Percentiles rank a stretch among this genome's conserved stretches.
phyloP scores from a whole-genome alignment of 2,797 vertebrate species.

The Microcaecilia unicolor region DNA sequence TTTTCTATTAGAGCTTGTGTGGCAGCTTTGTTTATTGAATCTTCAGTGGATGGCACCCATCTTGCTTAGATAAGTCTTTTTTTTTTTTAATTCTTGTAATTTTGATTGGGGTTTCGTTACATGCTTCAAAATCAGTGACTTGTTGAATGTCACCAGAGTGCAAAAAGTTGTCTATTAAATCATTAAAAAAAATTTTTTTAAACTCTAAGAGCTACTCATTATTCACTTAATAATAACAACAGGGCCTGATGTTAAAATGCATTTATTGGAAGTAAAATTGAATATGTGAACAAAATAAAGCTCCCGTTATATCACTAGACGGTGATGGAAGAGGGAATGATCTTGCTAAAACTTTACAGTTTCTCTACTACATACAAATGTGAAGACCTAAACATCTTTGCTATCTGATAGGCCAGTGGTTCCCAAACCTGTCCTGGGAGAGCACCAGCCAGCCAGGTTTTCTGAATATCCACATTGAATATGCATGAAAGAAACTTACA shows the following conservation, averaged over 20 bases:
- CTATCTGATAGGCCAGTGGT: no score
- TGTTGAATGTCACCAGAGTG: slow-evolving; percentile 23
- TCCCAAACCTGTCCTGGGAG: no score
- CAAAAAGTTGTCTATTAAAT: slow-evolving; percentile 40
- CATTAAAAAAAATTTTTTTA: no score
- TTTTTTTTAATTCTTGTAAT: no score
- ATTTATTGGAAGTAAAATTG: slow-evolving; percentile 30
- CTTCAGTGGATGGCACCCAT: slow-evolving; percentile 33
- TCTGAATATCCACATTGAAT: no score
- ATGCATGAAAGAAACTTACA: no score
- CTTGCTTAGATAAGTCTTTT: slow-evolving; percentile 24
- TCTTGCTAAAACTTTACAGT: not conserved
- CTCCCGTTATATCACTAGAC: not conserved
- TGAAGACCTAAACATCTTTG: no score
- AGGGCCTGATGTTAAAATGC: slow-evolving; percentile 16
- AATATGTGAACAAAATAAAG: slow-evolving; percentile 1
- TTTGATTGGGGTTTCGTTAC: slow-evolving; percentile 31
- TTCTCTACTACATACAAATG: no score
- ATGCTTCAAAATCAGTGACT: slow-evolving; percentile 27
- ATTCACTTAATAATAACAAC: slow-evolving; percentile 32
- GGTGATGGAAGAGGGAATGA: not conserved
- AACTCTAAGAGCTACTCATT: slow-evolving; percentile 28
- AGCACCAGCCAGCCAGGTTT: no score
- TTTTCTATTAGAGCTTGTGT: slow-evolving; percentile 40
- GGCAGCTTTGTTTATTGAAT: slow-evolving; percentile 49